These are phyloP conservation scores for Hippocampus mohnikei DNA, from an alignment of 2,113 vertebrate species.

Conservation along the genomic window DNA sequence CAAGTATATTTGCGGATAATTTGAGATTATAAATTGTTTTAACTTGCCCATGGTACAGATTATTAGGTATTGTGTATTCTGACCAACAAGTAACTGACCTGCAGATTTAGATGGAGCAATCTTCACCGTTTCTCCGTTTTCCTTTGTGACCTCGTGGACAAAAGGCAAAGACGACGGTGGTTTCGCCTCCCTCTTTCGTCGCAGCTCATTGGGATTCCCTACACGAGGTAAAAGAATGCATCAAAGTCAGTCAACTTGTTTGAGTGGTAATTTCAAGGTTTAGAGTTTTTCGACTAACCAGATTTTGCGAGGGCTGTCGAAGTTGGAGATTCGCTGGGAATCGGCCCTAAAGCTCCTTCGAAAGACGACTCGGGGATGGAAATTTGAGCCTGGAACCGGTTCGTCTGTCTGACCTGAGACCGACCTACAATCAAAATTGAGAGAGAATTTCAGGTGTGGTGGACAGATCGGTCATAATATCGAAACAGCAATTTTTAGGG, in stretches of 20 bases:
- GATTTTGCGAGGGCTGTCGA: slow-evolving; percentile 32
- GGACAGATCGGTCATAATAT: neutral
- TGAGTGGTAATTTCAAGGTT: neutral
- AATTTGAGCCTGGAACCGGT: slow-evolving; percentile 42
- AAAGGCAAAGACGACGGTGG: slow-evolving; percentile 10
- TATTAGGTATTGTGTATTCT: neutral
- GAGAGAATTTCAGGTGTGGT: neutral
- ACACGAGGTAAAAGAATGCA: neutral
- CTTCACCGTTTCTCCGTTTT: slow-evolving; percentile 54
- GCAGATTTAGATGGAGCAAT: slow-evolving; percentile 7
- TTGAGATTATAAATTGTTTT: no score
- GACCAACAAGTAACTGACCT: slow-evolving; percentile 21
- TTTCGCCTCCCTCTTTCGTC: slow-evolving; percentile 45
- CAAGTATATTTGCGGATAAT: no score
- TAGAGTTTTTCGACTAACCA: slow-evolving; percentile 44
- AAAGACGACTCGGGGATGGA: neutral
- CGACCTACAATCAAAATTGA: slow-evolving; percentile 49
- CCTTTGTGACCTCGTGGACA: slow-evolving; percentile 36
- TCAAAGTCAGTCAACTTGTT: neutral
- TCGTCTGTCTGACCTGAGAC: slow-evolving; percentile 57
- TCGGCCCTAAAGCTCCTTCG: neutral
- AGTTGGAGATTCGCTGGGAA: slow-evolving; percentile 17
- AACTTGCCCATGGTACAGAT: no score
- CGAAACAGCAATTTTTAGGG: no score
- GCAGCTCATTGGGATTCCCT: slow-evolving; percentile 32